Evolutionary conservation across 1,140 invertebrate species (phyloP).

Genomic region (Coenobita brevimanus): DNA sequence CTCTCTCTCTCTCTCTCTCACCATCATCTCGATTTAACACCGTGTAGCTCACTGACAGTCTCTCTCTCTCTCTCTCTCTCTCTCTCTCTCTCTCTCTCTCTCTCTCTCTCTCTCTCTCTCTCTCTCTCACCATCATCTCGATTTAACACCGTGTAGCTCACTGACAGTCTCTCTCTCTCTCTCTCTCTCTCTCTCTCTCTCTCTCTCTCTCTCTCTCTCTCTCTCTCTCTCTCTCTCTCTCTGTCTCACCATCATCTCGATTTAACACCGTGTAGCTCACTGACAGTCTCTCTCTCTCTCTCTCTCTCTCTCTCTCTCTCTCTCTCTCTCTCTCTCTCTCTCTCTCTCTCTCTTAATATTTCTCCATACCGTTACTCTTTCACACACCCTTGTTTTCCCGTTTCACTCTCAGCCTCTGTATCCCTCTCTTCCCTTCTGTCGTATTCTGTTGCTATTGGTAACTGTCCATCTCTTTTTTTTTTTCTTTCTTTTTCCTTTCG

Average conservation of each 20-base stretch:
- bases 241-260: background rate
- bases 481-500: too few species aligned
- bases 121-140: background rate
- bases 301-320: background rate
- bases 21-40: background rate
- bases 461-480: too few species aligned
- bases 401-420: background rate
- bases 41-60: too few species aligned
- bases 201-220: background rate
- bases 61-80: too few species aligned
- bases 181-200: background rate
- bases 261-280: too few species aligned
- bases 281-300: background rate
- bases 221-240: background rate
- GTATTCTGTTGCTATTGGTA: too few species aligned
- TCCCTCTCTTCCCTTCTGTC: background rate
- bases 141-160: background rate
- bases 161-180: background rate
- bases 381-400: background rate
- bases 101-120: background rate
- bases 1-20: background rate
- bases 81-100: background rate
- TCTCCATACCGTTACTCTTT: background rate
- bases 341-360: background rate
- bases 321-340: background rate